Evolutionary conservation across 2,888 invertebrate species (phyloP).

Genomic region (Leptinotarsa tumamoca): DNA sequence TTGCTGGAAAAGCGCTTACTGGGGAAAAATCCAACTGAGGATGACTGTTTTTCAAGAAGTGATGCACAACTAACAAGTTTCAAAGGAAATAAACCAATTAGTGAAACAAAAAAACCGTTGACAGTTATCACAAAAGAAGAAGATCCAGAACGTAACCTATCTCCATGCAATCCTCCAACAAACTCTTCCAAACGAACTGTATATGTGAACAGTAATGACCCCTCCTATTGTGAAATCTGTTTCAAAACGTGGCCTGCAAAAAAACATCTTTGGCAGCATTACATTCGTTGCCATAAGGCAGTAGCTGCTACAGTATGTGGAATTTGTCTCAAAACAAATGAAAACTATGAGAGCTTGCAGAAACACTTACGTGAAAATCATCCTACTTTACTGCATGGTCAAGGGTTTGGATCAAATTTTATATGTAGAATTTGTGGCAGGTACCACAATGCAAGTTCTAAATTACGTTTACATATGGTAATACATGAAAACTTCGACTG

Average conservation of each 20-base stretch:
- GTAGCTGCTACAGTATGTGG: slow-evolving; percentile 73
- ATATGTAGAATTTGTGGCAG: slow-evolving; percentile 69
- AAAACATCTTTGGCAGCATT: slow-evolving; percentile 73
- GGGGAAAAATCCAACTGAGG: slow-evolving; percentile 52
- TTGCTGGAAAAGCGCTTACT: slow-evolving; percentile 61
- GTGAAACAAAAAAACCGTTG: slow-evolving; percentile 27
- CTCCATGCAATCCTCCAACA: slow-evolving; percentile 50
- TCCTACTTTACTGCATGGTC: slow-evolving; percentile 67
- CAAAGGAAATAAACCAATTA: slow-evolving; percentile 22
- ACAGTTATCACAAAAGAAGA: slow-evolving; percentile 39
- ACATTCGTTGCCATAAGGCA: slow-evolving; percentile 70
- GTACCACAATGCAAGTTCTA: slow-evolving; percentile 72
- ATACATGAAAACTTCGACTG: slow-evolving; percentile 69
- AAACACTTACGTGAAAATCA: slow-evolving; percentile 64
- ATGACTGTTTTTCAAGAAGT: slow-evolving; percentile 33
- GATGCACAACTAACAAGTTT: slow-evolving; percentile 8
- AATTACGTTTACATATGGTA: slow-evolving; percentile 70
- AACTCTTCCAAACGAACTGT: slow-evolving; percentile 67
- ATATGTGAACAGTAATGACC: slow-evolving; percentile 68
- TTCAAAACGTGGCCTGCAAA: slow-evolving; percentile 73
- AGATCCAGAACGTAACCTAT: slow-evolving; percentile 36
- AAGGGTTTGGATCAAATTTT: slow-evolving; percentile 71
- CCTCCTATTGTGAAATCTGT: slow-evolving; percentile 70
- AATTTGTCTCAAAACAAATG: slow-evolving; percentile 71
- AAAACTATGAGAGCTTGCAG: slow-evolving; percentile 67